A percentile compares a stretch with the other conserved stretches of the same genome.
Conservation (phyloP, 2,888 invertebrate genomes). For the Netelia virgata region DNA sequence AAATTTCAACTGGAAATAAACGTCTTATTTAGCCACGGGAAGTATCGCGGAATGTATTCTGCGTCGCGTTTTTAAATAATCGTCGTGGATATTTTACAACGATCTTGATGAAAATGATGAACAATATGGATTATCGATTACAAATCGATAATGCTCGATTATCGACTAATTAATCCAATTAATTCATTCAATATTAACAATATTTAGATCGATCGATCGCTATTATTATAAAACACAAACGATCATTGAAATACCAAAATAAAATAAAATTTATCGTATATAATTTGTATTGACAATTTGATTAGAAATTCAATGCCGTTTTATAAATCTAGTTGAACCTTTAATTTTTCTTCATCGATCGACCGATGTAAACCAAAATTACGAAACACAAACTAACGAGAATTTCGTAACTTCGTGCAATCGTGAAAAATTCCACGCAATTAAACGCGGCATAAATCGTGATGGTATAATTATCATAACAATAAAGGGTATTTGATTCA, state of each 20-base stretch:
- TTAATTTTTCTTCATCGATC: too few relatives aligned
- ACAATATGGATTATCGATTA: neutral
- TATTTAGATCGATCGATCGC: too few relatives aligned
- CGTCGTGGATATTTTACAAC: neutral
- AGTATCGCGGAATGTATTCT: neutral
- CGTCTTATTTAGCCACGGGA: neutral
- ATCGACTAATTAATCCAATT: too few relatives aligned
- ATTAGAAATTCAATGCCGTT: too few relatives aligned
- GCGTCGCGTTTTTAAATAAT: neutral
- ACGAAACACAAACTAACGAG: neutral
- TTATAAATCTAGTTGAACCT: too few relatives aligned
- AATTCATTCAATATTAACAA: too few relatives aligned
- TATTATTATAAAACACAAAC: too few relatives aligned
- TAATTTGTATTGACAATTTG: too few relatives aligned
- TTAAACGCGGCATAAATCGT: neutral
- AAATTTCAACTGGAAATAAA: neutral
- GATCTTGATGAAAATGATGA: neutral
- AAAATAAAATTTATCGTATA: too few relatives aligned
- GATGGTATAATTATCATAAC: constrained; percentile 5
- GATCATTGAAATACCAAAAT: too few relatives aligned
- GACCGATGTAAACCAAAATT: too few relatives aligned
- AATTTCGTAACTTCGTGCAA: neutral
- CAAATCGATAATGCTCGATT: too few relatives aligned
- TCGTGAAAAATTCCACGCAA: neutral
- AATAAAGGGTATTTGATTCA: neutral